A percentile compares a stretch with the other conserved stretches of the same genome.
These are phyloP conservation scores for Ommatoiulus sabulosus DNA, from an alignment of 2,888 invertebrate genomes.

Conservation along the genomic window DNA sequence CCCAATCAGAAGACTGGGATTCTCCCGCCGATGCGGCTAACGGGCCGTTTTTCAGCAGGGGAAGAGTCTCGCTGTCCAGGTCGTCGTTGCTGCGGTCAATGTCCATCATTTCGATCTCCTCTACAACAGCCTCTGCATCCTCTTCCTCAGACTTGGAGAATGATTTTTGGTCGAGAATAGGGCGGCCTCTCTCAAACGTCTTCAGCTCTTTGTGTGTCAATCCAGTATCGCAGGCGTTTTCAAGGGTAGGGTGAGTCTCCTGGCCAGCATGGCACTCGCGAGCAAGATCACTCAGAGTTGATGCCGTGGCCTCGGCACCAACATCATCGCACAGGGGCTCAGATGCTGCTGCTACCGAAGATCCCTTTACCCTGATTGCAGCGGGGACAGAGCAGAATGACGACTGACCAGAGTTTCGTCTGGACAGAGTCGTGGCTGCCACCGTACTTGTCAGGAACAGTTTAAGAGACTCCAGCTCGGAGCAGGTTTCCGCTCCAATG, in stretches of 20 bases:
- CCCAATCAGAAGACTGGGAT: neutral
- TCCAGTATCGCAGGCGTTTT: neutral
- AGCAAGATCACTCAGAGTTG: neutral
- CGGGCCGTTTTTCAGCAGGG: slow-evolving; percentile 15
- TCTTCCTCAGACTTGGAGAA: neutral
- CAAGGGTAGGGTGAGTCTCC: neutral
- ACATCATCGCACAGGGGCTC: neutral
- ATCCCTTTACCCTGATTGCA: neutral
- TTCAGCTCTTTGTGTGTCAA: neutral
- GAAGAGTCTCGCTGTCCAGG: slow-evolving; percentile 16
- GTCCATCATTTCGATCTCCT: slow-evolving; percentile 60
- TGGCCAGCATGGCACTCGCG: neutral
- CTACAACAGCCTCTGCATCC: neutral
- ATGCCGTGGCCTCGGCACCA: neutral
- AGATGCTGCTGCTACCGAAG: neutral
- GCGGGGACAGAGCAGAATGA: neutral
- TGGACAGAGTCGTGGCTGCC: neutral
- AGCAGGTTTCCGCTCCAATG: neutral
- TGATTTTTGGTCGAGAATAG: slow-evolving; percentile 11
- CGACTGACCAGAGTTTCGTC: neutral
- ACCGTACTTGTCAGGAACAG: neutral
- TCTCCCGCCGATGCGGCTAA: neutral
- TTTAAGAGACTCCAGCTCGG: neutral
- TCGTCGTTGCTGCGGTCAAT: slow-evolving; percentile 56
- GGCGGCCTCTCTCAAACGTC: neutral